Conservation (phyloP, 2,797 vertebrate genomes). For the Margarornis squamiger region DNA sequence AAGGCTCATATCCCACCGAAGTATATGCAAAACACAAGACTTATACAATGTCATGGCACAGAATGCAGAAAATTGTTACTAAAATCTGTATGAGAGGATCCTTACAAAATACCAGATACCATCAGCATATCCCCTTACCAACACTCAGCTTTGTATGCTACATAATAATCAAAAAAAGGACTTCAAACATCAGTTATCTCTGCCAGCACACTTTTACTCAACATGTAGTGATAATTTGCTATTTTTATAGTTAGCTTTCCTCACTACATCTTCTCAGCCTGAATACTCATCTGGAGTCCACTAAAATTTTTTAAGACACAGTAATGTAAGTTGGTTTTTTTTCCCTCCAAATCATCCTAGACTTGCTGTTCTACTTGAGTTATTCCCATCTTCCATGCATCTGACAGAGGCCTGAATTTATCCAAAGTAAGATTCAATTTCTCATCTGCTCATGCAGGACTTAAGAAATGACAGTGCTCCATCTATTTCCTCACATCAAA, state of each 20-base stretch:
- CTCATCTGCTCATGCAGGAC: background rate
- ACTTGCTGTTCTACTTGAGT: background rate
- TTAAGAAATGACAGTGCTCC: background rate
- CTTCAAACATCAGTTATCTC: background rate
- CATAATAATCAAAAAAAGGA: background rate
- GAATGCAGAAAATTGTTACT: background rate
- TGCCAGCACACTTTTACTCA: background rate
- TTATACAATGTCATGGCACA: background rate
- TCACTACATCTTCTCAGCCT: background rate
- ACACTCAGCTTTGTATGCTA: background rate
- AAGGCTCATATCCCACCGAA: background rate
- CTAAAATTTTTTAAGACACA: background rate
- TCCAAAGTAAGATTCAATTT: background rate
- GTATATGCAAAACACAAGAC: background rate
- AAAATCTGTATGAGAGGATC: background rate
- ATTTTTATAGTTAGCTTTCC: background rate
- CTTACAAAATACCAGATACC: background rate
- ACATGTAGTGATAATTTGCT: background rate
- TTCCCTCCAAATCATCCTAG: background rate
- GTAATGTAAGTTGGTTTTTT: background rate
- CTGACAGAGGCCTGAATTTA: background rate
- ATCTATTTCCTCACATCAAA: background rate
- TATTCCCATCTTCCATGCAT: background rate
- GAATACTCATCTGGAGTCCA: background rate
- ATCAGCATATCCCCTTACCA: background rate